A percentile compares a stretch with the other conserved stretches of the same genome.
These are phyloP conservation scores for Eclectus roratus DNA, from an alignment of 2,113 vertebrate species.

Conservation along the genomic window DNA sequence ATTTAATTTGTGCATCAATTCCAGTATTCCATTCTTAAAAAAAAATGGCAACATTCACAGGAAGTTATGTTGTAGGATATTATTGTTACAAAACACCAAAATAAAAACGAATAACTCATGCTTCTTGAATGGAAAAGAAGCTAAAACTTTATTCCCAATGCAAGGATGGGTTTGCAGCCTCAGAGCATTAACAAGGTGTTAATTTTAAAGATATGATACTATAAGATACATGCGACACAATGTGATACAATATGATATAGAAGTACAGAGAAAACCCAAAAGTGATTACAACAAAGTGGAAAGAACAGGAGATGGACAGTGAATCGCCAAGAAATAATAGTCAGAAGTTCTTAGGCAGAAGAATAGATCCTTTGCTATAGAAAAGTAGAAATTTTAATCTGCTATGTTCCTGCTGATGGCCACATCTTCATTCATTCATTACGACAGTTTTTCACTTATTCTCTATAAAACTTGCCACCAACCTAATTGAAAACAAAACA, in stretches of 20 bases:
- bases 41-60: not conserved
- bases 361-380: not conserved
- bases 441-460: not conserved
- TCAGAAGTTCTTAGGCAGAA: not conserved
- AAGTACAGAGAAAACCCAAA: not conserved
- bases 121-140: not conserved
- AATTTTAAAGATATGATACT: not conserved
- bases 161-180: not conserved
- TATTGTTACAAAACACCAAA: not conserved
- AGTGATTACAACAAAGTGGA: not conserved
- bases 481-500: not conserved
- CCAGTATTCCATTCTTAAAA: not conserved
- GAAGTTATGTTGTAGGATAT: not conserved
- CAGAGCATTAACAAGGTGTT: not conserved
- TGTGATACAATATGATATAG: no score
- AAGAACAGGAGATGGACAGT: not conserved
- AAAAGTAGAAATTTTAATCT: not conserved
- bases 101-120: not conserved
- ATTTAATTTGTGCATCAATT: not conserved
- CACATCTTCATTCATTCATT: not conserved
- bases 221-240: not conserved
- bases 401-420: not conserved
- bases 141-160: conserved; percentile 7
- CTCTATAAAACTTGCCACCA: not conserved
- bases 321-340: not conserved